A percentile compares a stretch with the other conserved stretches of the same genome.
Evolutionary conservation across 2,797 vertebrate genomes (phyloP).

Genomic region (Coreius guichenoti): DNA sequence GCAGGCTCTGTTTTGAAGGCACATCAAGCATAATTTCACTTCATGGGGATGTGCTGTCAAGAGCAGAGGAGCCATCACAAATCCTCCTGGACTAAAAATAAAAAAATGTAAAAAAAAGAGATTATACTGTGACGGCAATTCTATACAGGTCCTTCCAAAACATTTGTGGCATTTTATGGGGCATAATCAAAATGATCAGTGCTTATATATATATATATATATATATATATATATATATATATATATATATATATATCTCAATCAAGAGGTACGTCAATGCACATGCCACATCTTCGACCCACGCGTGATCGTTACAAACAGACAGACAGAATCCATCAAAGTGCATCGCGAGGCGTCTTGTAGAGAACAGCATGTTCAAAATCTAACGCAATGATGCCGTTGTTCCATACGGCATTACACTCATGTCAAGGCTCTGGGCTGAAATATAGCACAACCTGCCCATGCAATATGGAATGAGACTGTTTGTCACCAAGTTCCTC

Average conservation of each 20-base stretch:
- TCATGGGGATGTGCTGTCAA: constrained; percentile 37
- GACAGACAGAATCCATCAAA: constrained; percentile 47
- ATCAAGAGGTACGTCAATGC: background rate
- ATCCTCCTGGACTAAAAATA: constrained; percentile 32
- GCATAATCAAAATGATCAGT: constrained; percentile 31
- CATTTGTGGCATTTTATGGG: constrained; percentile 32
- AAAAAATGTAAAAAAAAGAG: background rate
- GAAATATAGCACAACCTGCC: constrained; percentile 55
- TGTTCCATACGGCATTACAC: constrained; percentile 61
- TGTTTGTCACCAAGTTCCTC: constrained; percentile 57
- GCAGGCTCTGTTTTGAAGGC: constrained; percentile 46
- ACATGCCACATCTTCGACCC: background rate
- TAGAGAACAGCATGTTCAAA: constrained; percentile 53
- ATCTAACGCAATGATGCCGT: constrained; percentile 60
- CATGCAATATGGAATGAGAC: constrained; percentile 63
- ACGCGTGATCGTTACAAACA: background rate
- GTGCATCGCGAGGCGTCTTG: constrained; percentile 45
- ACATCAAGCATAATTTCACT: constrained; percentile 55
- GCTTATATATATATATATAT: background rate
- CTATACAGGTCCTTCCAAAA: constrained; percentile 33
- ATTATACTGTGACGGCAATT: constrained; percentile 36
- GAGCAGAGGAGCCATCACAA: constrained; percentile 48
- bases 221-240: background rate
- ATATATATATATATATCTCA: too few species aligned
- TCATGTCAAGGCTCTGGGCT: constrained; percentile 48